Conservation (phyloP, 2,888 invertebrate species). For the Panopea generosa region DNA sequence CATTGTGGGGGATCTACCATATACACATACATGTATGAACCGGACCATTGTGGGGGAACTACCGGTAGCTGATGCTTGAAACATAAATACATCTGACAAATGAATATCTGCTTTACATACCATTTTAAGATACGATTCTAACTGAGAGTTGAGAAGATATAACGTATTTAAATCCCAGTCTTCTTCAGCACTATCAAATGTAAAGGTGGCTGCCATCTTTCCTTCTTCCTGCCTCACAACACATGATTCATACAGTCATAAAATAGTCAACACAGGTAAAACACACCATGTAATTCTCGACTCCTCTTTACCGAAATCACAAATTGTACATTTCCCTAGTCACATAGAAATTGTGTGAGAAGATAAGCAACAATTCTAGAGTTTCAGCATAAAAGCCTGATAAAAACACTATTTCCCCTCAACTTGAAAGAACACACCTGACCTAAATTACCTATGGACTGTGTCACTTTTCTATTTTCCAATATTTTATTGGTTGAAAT, state of each 20-base stretch:
- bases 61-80: no score
- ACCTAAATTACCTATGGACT: slow-evolving; percentile 66
- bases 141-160: slow-evolving; percentile 73
- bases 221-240: slow-evolving; percentile 23
- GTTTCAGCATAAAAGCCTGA: no score
- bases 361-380: background rate
- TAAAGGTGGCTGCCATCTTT: slow-evolving; percentile 69
- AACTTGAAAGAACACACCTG: slow-evolving; percentile 59
- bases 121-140: slow-evolving; percentile 77
- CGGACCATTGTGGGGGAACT: no score
- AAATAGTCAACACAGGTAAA: background rate
- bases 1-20: no score
- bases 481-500: slow-evolving; percentile 28
- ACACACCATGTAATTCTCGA: background rate
- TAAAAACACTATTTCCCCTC: no score
- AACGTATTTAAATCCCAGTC: slow-evolving; percentile 77
- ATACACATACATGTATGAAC: no score
- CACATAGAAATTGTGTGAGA: background rate
- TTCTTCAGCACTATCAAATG: slow-evolving; percentile 74
- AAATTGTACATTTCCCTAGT: background rate
- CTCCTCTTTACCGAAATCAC: no score
- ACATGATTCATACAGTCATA: slow-evolving; percentile 43
- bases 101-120: no score
- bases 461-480: slow-evolving; percentile 28
- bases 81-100: no score